Evolutionary conservation across 2,113 vertebrate species (phyloP).

Genomic region (Nematolebias whitei): DNA sequence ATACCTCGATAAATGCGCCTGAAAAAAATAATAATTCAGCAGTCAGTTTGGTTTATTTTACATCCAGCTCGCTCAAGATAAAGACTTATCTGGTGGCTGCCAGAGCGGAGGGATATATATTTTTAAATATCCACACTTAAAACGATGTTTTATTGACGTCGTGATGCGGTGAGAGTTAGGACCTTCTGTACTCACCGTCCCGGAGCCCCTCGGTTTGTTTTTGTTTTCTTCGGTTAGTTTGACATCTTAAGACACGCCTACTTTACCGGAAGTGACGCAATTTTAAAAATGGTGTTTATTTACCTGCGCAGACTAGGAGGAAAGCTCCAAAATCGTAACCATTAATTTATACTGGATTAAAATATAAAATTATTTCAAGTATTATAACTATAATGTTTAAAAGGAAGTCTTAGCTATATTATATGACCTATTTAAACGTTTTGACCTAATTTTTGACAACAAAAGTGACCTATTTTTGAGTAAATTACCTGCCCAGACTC

Average conservation of each 20-base stretch:
- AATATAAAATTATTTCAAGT: too few relatives aligned
- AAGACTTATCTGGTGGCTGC: background rate
- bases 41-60: background rate
- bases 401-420: too few relatives aligned
- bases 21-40: background rate
- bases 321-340: background rate
- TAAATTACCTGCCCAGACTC: too few relatives aligned
- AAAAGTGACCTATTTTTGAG: too few relatives aligned
- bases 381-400: too few relatives aligned
- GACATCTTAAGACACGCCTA: conserved; percentile 56
- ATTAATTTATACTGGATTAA: too few relatives aligned
- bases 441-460: too few relatives aligned
- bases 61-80: background rate
- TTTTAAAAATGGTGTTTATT: conserved; percentile 39
- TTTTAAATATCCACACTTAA: fast-evolving
- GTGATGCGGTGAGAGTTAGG: background rate
- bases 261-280: conserved; percentile 55
- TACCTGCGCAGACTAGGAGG: background rate
- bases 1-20: background rate
- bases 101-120: background rate
- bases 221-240: conserved; percentile 65
- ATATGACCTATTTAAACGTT: too few relatives aligned
- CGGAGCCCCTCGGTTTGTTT: conserved; percentile 56
- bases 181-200: conserved; percentile 50
- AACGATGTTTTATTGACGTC: background rate